phyloP scores from a whole-genome alignment of 2,888 invertebrate species.

The Acronicta leporina region DNA sequence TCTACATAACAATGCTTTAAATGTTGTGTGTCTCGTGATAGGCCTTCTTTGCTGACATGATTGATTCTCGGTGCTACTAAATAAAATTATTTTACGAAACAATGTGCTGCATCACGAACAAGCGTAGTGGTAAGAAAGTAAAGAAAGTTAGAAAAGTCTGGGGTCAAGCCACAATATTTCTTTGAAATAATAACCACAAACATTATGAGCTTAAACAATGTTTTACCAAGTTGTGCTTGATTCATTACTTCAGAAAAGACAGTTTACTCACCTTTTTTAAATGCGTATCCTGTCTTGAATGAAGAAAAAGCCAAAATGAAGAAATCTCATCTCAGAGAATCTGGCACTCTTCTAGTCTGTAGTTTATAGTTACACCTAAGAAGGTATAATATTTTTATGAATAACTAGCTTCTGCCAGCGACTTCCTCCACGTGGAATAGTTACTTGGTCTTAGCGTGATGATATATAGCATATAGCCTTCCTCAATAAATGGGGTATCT shows the following conservation, averaged over 20 bases:
- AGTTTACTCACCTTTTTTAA: slow-evolving; percentile 8
- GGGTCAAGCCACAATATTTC: slow-evolving; percentile 55
- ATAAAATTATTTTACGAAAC: slow-evolving; percentile 42
- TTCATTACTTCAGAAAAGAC: slow-evolving; percentile 20
- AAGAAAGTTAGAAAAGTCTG: slow-evolving; percentile 63
- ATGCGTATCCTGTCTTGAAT: slow-evolving; percentile 25
- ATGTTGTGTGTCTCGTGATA: background rate
- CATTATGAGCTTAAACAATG: slow-evolving; percentile 41
- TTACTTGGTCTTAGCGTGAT: no score
- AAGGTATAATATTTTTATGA: no score
- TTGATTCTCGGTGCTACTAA: slow-evolving; percentile 16
- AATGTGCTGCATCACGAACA: slow-evolving; percentile 47
- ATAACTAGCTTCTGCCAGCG: no score
- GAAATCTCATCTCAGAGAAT: slow-evolving; percentile 17
- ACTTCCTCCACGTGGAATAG: no score
- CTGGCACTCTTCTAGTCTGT: background rate
- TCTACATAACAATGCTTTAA: slow-evolving; percentile 3
- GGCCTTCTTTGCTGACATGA: no score
- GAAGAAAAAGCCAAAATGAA: slow-evolving; percentile 19
- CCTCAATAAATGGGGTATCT: no score
- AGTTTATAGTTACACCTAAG: no score
- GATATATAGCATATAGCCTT: no score
- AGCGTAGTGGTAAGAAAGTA: slow-evolving; percentile 53
- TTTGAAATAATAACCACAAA: slow-evolving; percentile 55
- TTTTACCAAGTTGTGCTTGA: slow-evolving; percentile 31